Conservation (phyloP, 1,140 invertebrate genomes). For the Hermatobates lingyangjiaoensis region DNA sequence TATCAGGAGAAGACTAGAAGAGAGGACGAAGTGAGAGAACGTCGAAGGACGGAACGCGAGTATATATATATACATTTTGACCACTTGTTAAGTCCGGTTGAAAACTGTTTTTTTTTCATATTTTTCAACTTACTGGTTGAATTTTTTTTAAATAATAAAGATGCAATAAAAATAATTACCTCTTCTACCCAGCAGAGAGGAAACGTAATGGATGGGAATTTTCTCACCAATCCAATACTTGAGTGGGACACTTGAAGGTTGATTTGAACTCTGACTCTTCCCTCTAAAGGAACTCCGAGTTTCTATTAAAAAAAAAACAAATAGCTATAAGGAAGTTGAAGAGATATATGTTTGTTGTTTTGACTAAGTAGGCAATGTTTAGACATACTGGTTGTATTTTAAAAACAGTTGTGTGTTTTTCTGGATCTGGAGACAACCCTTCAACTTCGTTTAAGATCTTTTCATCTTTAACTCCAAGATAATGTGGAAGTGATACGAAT, state of each 20-base stretch:
- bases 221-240: conserved; percentile 44
- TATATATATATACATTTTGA: too few species aligned
- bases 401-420: conserved; percentile 58
- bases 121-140: too few species aligned
- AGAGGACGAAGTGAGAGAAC: too few species aligned
- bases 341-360: too few species aligned
- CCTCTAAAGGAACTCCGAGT: conserved; percentile 66
- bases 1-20: too few species aligned
- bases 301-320: conserved; percentile 37
- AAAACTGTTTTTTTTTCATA: too few species aligned
- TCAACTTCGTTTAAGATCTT: conserved; percentile 44
- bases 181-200: conserved; percentile 78
- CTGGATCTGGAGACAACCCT: conserved; percentile 47
- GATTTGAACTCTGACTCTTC: conserved; percentile 57
- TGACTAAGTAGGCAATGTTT: background rate
- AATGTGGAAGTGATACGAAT: conserved; percentile 73
- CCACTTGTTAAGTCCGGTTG: too few species aligned
- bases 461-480: conserved; percentile 55
- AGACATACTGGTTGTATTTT: conserved; percentile 66
- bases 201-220: conserved; percentile 61
- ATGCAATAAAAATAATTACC: too few species aligned
- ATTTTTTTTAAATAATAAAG: too few species aligned
- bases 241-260: conserved; percentile 57
- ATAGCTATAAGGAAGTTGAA: background rate
- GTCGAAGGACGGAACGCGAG: too few species aligned